Conservation (phyloP, 1,140 invertebrate genomes). For the Penaeus indicus region DNA sequence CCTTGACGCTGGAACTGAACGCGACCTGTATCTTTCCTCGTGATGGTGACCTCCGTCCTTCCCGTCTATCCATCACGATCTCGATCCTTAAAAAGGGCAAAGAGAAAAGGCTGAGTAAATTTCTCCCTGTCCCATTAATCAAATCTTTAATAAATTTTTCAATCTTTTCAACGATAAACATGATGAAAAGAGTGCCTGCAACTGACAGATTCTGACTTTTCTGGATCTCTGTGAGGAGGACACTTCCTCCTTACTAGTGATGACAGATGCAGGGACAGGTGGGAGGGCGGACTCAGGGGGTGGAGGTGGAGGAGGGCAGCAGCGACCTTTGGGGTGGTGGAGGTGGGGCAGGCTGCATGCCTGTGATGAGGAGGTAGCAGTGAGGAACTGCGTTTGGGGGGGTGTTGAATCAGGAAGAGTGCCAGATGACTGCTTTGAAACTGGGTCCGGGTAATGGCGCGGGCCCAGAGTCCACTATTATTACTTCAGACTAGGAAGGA, state of each 20-base stretch:
- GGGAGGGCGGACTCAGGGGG: slow-evolving; percentile 50
- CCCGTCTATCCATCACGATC: slow-evolving; percentile 62
- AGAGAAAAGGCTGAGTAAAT: neutral
- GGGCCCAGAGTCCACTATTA: slow-evolving; percentile 34
- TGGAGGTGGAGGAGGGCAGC: slow-evolving; percentile 35
- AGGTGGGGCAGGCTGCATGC: slow-evolving; percentile 34
- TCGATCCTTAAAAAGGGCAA: slow-evolving; percentile 35
- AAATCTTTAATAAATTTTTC: neutral
- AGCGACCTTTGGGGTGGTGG: neutral
- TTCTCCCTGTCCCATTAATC: neutral
- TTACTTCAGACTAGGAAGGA: slow-evolving; percentile 10
- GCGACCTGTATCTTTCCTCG: slow-evolving; percentile 75
- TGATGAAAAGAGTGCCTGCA: neutral
- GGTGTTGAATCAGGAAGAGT: slow-evolving; percentile 54
- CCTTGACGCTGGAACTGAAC: slow-evolving; percentile 75
- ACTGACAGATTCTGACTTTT: slow-evolving; percentile 57
- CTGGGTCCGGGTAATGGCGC: slow-evolving; percentile 33
- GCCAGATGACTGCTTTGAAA: slow-evolving; percentile 40
- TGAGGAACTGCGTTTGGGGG: slow-evolving; percentile 32
- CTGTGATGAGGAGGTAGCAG: neutral
- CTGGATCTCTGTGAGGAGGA: slow-evolving; percentile 41
- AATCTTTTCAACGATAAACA: neutral
- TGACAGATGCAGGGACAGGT: slow-evolving; percentile 44
- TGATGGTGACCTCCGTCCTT: slow-evolving; percentile 76
- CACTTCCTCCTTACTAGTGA: slow-evolving; percentile 56